Conservation (phyloP, 2,888 invertebrate genomes). For the Allygus modestus region DNA sequence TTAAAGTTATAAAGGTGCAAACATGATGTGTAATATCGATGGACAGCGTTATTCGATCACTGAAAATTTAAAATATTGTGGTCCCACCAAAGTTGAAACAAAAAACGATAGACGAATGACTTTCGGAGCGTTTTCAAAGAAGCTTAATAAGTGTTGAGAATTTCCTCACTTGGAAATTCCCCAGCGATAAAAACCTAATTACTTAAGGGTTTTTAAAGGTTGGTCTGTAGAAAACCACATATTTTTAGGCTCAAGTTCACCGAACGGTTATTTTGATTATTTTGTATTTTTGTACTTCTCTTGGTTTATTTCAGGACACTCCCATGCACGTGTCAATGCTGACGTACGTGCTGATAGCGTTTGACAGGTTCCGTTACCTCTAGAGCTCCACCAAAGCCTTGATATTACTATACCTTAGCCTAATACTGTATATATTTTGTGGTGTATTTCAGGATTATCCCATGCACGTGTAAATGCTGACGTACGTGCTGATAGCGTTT, state of each 20-base stretch:
- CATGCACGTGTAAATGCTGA: constrained; percentile 83
- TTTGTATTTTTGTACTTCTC: too few relatives aligned
- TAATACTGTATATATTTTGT: too few relatives aligned
- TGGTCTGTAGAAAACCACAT: background rate
- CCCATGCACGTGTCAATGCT: too few relatives aligned
- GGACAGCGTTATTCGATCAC: too few relatives aligned
- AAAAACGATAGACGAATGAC: background rate
- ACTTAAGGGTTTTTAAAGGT: background rate
- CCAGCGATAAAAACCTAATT: constrained; percentile 32
- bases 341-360: constrained; percentile 82
- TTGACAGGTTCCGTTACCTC: constrained; percentile 82
- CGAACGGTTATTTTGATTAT: background rate
- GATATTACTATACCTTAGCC: too few relatives aligned
- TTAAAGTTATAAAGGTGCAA: too few relatives aligned
- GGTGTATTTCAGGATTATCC: constrained; percentile 82
- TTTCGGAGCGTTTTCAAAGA: background rate
- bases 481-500: constrained; percentile 82
- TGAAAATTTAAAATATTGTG: too few relatives aligned
- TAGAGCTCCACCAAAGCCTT: constrained; percentile 81
- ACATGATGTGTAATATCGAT: too few relatives aligned
- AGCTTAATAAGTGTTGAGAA: constrained; percentile 8
- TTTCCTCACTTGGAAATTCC: constrained; percentile 12
- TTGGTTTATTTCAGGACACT: too few relatives aligned
- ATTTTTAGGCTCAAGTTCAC: background rate
- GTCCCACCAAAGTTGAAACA: too few relatives aligned